Evolutionary conservation across 2,888 invertebrate genomes (phyloP), one percentile per base, ranked within the genome.

Genomic region (Eulithis testata): DNA sequence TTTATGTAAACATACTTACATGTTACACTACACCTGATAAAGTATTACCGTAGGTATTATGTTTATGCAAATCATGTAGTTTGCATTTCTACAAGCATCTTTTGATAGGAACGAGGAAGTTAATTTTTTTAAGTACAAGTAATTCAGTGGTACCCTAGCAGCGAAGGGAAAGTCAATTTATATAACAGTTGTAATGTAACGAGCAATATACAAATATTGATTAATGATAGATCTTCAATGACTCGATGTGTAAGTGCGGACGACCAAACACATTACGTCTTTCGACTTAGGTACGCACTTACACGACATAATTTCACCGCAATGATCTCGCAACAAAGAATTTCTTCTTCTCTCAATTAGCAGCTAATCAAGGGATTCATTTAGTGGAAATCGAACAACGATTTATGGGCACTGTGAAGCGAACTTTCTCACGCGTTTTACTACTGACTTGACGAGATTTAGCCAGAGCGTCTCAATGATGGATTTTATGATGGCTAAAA

Each of bases 321-420:
- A 66, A 70, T 68, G 62, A 74, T 59, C 65, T 72, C 66, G 62
- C 66, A 64, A 87, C 85, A 88, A 81, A 83, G 85, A 84, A 82
- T 79, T 80, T 85, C 80, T 89, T 85, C 79, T 86, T 80, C 83
- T 85, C 76, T 88, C 86, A 87, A 90, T 91, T 87, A 89, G 83
- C 83, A 81, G 86, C 83, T 77, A 86, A 89, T 90, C 86, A 89
- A 89, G 82, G 82, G 84, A 82, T 83, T 84, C 87, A 82, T 88
- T 90, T 85, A 89, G 80, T 84, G 73, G 77, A 82, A 67, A 80
- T 80, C 80, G 73, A 83, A 84, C 84, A 80, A 85, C 81, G 78
- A 87, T 90, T 90, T 89, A 90, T 83, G 81, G 76, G 77, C 80
- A 74, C 63, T 71, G 70, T 76, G 75, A 77, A 74, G 76, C 73